These are phyloP conservation scores for Ranitomeya variabilis DNA, from an alignment of 2,113 vertebrate species.

Conservation along the genomic window DNA sequence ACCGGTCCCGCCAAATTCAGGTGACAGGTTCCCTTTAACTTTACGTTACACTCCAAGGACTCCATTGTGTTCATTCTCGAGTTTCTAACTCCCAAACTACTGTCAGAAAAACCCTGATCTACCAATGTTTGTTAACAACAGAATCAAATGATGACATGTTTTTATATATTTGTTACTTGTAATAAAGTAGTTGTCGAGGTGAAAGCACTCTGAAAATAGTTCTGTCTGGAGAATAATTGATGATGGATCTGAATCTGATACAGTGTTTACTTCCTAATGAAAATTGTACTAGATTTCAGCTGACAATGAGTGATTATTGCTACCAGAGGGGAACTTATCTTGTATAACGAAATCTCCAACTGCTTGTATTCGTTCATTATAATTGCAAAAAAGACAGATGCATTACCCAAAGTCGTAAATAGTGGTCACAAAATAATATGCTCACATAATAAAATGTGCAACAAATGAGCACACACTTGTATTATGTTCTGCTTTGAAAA, in stretches of 20 bases:
- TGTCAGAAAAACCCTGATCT: background rate
- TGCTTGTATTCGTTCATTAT: constrained; percentile 27
- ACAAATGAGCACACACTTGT: background rate
- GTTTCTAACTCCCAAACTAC: background rate
- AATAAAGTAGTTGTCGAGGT: background rate
- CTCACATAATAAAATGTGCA: background rate
- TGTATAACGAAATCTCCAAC: background rate
- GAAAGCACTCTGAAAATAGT: background rate
- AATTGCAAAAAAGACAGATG: constrained; percentile 6
- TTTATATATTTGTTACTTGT: background rate
- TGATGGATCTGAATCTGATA: constrained; percentile 29
- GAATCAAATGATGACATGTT: background rate
- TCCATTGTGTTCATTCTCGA: background rate
- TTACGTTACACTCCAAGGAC: no score
- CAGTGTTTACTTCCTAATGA: constrained; percentile 21
- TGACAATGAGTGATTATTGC: constrained; percentile 34
- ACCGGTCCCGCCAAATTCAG: no score
- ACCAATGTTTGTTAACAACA: background rate
- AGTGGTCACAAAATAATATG: background rate
- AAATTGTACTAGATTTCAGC: background rate
- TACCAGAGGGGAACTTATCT: constrained; percentile 33
- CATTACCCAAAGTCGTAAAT: background rate
- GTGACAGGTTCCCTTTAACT: no score
- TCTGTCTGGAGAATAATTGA: constrained; percentile 6
- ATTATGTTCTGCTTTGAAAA: background rate